Evolutionary conservation across 2,888 invertebrate species (phyloP).

Genomic region (Drosophila yooni): DNA sequence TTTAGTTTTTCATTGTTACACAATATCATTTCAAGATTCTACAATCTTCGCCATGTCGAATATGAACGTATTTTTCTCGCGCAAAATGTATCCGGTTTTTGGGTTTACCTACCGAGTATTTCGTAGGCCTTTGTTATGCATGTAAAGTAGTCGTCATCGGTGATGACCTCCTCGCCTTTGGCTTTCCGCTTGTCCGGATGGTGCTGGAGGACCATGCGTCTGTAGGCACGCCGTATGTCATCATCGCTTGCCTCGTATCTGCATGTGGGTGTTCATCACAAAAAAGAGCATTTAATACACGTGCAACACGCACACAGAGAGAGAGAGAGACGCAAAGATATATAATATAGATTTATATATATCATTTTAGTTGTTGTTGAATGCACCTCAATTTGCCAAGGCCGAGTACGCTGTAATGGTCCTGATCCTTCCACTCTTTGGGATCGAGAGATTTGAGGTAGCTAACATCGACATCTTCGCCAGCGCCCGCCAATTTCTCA

Average conservation of each 20-base stretch:
- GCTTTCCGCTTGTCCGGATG: slow-evolving; percentile 99
- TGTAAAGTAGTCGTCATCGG: slow-evolving; percentile 98
- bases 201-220: slow-evolving; percentile 95
- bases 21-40: background rate
- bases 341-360: slow-evolving; percentile 7
- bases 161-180: slow-evolving; percentile 93
- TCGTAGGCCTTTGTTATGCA: slow-evolving; percentile 99
- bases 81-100: background rate
- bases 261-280: slow-evolving; percentile 36
- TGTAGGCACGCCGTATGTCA: slow-evolving; percentile 97
- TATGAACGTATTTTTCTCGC: background rate
- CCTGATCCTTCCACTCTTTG: slow-evolving; percentile 98
- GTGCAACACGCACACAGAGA: slow-evolving; percentile 40
- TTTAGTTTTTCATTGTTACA: slow-evolving; percentile 1
- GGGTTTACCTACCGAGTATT: slow-evolving; percentile 88
- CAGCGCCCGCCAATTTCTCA: slow-evolving; percentile 84
- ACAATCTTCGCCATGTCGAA: background rate
- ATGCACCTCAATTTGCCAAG: slow-evolving; percentile 87
- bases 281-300: slow-evolving; percentile 37
- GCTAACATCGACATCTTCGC: slow-evolving; percentile 90
- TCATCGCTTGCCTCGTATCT: slow-evolving; percentile 95
- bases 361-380: background rate
- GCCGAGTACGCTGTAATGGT: slow-evolving; percentile 98
- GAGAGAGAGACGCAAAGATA: background rate
- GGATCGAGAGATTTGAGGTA: slow-evolving; percentile 96